These are phyloP conservation scores for Cinara cedri DNA, from an alignment of 2,888 invertebrate species.

Conservation along the genomic window DNA sequence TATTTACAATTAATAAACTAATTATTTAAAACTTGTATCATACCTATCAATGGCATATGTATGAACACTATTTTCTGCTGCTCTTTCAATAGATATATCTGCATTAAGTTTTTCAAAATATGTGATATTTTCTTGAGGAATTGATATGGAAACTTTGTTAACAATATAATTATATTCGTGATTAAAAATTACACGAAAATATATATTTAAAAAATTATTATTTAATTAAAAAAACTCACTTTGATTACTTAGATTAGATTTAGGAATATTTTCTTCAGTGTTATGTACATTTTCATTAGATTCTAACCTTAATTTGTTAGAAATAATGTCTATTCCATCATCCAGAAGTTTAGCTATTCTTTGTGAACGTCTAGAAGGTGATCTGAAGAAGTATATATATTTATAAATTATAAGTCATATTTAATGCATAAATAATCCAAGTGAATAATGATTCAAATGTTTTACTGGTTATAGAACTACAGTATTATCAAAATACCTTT, in stretches of 20 bases:
- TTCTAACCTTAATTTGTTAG: too few relatives aligned
- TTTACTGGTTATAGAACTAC: too few relatives aligned
- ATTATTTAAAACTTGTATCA: background rate
- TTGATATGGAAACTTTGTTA: background rate
- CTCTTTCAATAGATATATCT: slow-evolving; percentile 17
- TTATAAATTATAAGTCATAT: background rate
- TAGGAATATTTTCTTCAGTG: background rate
- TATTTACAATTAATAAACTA: too few relatives aligned
- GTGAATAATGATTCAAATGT: too few relatives aligned
- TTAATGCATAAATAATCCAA: too few relatives aligned
- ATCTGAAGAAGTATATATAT: background rate
- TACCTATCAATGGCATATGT: slow-evolving; percentile 22
- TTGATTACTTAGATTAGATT: background rate
- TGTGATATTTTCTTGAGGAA: slow-evolving; percentile 8
- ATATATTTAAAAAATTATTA: too few relatives aligned
- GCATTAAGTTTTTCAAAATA: slow-evolving; percentile 30
- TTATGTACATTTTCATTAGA: background rate
- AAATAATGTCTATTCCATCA: background rate
- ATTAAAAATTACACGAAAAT: background rate
- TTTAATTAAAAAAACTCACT: background rate
- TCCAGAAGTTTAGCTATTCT: slow-evolving; percentile 21
- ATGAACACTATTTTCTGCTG: slow-evolving; percentile 24
- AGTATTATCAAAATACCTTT: background rate
- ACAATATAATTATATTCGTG: background rate
- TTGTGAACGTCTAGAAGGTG: slow-evolving; percentile 33